Evolutionary conservation across 1,140 invertebrate genomes (phyloP).

Genomic region (Brachionus rotundiformis): DNA sequence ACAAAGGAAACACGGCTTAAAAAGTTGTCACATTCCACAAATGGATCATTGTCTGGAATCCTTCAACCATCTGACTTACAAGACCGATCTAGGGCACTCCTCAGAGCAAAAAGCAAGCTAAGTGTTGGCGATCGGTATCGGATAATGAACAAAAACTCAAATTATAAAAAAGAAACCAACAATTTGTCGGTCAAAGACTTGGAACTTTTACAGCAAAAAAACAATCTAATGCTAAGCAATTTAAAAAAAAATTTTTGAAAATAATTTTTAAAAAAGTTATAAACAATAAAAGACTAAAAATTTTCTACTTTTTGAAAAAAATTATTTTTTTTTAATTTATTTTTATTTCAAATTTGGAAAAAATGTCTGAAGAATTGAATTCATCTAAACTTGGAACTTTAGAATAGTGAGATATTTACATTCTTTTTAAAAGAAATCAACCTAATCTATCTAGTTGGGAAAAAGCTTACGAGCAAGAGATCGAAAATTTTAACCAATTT

Average conservation of each 20-base stretch:
- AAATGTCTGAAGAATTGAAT: slow-evolving; percentile 45
- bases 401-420: slow-evolving; percentile 52
- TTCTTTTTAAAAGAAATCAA: neutral
- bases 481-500: slow-evolving; percentile 53
- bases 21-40: neutral
- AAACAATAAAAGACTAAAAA: neutral
- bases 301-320: slow-evolving; percentile 1
- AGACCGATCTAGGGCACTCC: neutral
- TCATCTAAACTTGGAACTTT: slow-evolving; percentile 52
- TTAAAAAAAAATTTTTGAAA: slow-evolving; percentile 6
- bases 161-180: neutral
- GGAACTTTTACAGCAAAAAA: neutral
- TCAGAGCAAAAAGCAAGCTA: neutral
- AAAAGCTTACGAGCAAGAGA: slow-evolving; percentile 48
- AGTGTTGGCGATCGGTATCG: neutral
- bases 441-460: slow-evolving; percentile 47
- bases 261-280: neutral
- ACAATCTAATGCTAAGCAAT: neutral
- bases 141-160: neutral
- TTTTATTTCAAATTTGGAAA: slow-evolving; percentile 71
- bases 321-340: neutral
- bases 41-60: neutral
- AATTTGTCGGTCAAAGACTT: slow-evolving; percentile 2
- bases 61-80: neutral
- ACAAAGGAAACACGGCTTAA: neutral